Percentiles rank a stretch among this genome's conserved stretches.
phyloP scores from a whole-genome alignment of 2,797 vertebrate species.

The Coregonus ussuriensis region DNA sequence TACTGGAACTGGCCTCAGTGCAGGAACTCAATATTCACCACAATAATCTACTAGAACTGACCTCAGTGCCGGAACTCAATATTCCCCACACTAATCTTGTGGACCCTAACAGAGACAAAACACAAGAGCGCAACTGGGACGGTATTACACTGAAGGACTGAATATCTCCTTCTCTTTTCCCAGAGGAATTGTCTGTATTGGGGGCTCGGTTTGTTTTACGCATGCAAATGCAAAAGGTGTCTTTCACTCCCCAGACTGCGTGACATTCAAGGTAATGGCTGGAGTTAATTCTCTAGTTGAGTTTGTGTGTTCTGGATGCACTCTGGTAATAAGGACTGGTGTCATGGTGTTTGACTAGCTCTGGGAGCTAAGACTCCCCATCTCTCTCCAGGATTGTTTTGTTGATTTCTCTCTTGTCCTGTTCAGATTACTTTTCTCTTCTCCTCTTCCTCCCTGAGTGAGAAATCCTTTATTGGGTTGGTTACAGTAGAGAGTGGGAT shows the following conservation, averaged over 20 bases:
- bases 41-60: too few relatives aligned
- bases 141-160: slow-evolving; percentile 39
- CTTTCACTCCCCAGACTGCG: not conserved
- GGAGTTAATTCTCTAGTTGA: not conserved
- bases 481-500: slow-evolving; percentile 6
- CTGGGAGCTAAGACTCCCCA: not conserved
- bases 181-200: slow-evolving; percentile 20
- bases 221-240: slow-evolving; percentile 2
- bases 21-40: too few relatives aligned
- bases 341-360: not conserved
- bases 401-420: not conserved
- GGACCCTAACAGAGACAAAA: slow-evolving; percentile 55
- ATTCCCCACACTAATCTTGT: too few relatives aligned
- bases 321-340: not conserved
- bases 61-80: not conserved
- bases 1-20: too few relatives aligned
- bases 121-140: slow-evolving; percentile 41
- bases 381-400: not conserved
- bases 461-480: not conserved
- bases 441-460: not conserved
- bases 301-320: not conserved
- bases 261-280: not conserved
- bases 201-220: slow-evolving; percentile 32
- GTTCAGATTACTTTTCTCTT: not conserved
- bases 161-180: slow-evolving; percentile 40